phyloP scores from a whole-genome alignment of 2,797 vertebrate species.

The Sus cebifrons region DNA sequence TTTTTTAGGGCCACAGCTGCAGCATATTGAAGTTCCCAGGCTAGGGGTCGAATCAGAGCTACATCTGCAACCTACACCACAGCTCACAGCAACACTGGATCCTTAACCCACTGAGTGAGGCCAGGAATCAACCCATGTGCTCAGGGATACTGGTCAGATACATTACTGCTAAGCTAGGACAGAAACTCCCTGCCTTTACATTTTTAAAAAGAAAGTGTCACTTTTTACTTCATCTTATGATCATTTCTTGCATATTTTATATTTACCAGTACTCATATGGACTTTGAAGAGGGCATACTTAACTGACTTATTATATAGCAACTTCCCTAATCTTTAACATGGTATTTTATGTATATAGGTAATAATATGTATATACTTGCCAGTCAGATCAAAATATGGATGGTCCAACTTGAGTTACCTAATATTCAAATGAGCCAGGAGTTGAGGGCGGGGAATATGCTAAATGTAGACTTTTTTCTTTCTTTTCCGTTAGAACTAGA shows the following conservation, averaged over 20 bases:
- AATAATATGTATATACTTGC: background rate
- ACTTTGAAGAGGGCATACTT: slow-evolving; percentile 6
- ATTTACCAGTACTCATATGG: background rate
- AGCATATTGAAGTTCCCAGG: too few species aligned
- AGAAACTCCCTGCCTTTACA: too few species aligned
- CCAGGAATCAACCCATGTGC: too few species aligned
- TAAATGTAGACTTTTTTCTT: background rate
- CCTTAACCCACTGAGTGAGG: too few species aligned
- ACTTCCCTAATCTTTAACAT: background rate
- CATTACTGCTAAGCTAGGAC: too few species aligned
- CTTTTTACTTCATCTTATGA: slow-evolving; percentile 37
- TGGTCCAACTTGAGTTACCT: background rate
- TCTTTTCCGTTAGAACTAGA: background rate
- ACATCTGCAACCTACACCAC: too few species aligned
- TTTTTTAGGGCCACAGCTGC: too few species aligned
- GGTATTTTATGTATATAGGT: background rate
- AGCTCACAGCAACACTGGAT: too few species aligned
- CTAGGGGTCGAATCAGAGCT: too few species aligned
- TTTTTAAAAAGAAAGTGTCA: background rate
- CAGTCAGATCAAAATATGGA: background rate
- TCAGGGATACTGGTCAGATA: too few species aligned
- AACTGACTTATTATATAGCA: background rate
- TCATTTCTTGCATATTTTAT: slow-evolving; percentile 48
- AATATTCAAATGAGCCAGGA: background rate
- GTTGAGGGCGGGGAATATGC: background rate